Evolutionary conservation across 1,140 invertebrate species (phyloP), one percentile per base, ranked within the genome.

Genomic region (Diorhabda sublineata): DNA sequence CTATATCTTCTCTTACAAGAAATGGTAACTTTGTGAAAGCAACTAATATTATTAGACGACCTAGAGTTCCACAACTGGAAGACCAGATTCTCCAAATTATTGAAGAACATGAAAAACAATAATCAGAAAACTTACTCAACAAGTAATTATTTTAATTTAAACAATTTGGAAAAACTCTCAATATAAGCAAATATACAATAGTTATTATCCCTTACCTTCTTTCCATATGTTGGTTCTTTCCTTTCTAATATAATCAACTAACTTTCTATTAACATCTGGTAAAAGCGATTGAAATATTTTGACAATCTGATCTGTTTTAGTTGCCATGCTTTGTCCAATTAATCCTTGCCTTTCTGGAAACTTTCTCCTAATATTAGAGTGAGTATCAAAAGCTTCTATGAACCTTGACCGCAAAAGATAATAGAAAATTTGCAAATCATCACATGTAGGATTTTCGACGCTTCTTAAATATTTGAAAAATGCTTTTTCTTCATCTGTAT

Each of bases 381-480:
- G 64, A 42, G 65, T 56, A 42, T 79, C 73, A 61, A 79, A 79
- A 7, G 77, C 77, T 60, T 81, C 80, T 5, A 77, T 66, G 69
- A 76, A 80, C 11, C 74, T 68, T 7, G 76, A 76, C 5, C 79
- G 52, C 42, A 77, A 64, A 5, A 80, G 47, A 62, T 74, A 78
- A 71, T 80, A 81, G 52, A 75, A 71, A 42, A 79, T 68, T 45
- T 78, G 71, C 61, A 80, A 69, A 52, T 81, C 76, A 6, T 75
- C 73, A 6, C 57, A 64, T 8, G 67, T 64, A 1, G 71, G 61
- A 67, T 62, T 69, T 61, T 76, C 63, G 2, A 69, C 65, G 4
- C 69, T 68, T 57, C 73, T 58, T 47, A 81, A 62, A 68, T 77
- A 79, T 42, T 77, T 71, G 42, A 81, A 73, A 42, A 81, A 77